Conservation (phyloP, 2,888 invertebrate species). For the Sphaeridia pumilis region DNA sequence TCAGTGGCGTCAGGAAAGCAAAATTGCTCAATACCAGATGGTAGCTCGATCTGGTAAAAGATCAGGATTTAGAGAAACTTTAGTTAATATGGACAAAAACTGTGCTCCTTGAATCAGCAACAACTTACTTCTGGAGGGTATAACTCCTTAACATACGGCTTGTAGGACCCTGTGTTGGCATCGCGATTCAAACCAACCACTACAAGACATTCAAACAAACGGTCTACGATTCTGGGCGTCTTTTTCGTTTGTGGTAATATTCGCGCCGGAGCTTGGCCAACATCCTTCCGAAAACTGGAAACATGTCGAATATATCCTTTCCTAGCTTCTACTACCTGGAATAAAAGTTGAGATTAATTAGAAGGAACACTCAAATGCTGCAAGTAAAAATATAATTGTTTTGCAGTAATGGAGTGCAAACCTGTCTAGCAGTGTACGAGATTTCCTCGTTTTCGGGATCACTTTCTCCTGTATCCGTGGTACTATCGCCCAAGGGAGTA, state of each 20-base stretch:
- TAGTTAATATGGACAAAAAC: too few species aligned
- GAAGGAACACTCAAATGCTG: not conserved
- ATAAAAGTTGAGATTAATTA: constrained; percentile 8
- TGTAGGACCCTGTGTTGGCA: constrained; percentile 40
- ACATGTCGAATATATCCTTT: constrained; percentile 54
- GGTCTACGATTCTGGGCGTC: constrained; percentile 19
- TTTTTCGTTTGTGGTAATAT: constrained; percentile 27
- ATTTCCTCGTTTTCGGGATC: constrained; percentile 36
- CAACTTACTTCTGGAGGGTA: constrained; percentile 54
- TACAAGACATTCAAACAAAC: constrained; percentile 55
- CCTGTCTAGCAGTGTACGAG: constrained; percentile 33
- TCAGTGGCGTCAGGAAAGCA: constrained; percentile 63
- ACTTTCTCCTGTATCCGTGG: constrained; percentile 36
- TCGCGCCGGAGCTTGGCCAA: constrained; percentile 27
- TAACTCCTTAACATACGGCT: constrained; percentile 58
- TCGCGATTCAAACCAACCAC: constrained; percentile 56
- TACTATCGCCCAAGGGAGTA: constrained; percentile 35
- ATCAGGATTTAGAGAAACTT: too few species aligned
- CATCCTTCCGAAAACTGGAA: constrained; percentile 33
- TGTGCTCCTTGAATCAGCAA: not conserved
- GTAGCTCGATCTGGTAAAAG: constrained; percentile 50
- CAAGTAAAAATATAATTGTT: not conserved
- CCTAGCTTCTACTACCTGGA: constrained; percentile 49
- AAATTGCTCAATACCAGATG: constrained; percentile 56
- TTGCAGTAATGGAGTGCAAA: constrained; percentile 3